Base-by-base conservation (phyloP, 1,140 invertebrate species). In the Tetraneura akinire region DNA sequence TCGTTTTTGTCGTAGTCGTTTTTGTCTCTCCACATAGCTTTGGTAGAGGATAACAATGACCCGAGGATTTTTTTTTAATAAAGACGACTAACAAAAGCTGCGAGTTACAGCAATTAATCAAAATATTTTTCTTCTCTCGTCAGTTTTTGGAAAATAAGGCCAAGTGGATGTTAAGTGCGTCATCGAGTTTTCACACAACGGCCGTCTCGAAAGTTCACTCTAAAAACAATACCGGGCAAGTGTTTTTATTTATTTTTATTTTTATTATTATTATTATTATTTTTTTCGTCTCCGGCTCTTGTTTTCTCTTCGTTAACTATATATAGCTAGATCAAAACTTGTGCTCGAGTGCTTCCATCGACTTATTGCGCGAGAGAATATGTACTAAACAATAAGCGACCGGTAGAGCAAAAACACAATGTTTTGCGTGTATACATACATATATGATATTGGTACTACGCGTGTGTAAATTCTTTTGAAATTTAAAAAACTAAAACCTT, bases 161-260 rank as follows among this genome's bases (percentile, higher is more conserved):
- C 74, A 78, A 78, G 74, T 78, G 55, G 55, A 78, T 47, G 74
- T 60, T 78, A 60, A 78, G 74, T 57, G 23, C 55, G 23, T 47
- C 74, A 45, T 62, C 53, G 37, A 78, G 55, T 78, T 78, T 78
- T 45, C 74, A 47, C 53, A 78, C 74, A 76, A 76, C 51, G 32
- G 42, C 51, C 53, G 55, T 62, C 55, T 78, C 74, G 9, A 78
- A 62, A 78, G 74, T 78, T 78, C 55, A 62, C 55, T 60, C 74
- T 60, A 45, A 84, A 18, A 85, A 86, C 13, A 84, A 85, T 51
- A 62, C 64, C 14, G 37, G 29, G 10, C 60, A 68, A 80, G 60
- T 80, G 60, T 70, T 80, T 71, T 80, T 73, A 23, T 80, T 73
- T 57, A 73, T 80, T 45, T 64, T 64, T 80, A n/a, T n/a, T n/a